These are phyloP conservation scores for Eulemur albifrons DNA, from an alignment of 2,797 vertebrate species.

Conservation along the genomic window DNA sequence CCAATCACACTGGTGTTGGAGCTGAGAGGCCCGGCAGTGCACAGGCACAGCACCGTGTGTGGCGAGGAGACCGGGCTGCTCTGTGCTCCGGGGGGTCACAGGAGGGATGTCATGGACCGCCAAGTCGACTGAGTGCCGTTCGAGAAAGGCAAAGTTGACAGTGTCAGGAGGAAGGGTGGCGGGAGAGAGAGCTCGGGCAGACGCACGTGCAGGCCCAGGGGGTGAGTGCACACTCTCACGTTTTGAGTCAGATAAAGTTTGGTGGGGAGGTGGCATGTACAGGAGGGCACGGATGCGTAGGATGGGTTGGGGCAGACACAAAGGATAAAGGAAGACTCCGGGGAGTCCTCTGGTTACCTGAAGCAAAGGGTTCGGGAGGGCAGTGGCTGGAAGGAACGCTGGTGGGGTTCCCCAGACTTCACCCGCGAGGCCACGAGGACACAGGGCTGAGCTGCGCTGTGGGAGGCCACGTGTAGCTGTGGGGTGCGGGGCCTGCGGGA, in stretches of 20 bases:
- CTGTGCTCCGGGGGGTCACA: background rate
- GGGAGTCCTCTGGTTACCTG: background rate
- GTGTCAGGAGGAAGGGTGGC: background rate
- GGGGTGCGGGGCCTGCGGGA: background rate
- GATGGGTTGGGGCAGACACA: background rate
- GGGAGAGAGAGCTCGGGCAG: too few relatives aligned
- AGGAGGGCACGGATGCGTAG: background rate
- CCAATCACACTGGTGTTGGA: background rate
- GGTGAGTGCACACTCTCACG: rapidly evolving
- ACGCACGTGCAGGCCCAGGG: rapidly evolving
- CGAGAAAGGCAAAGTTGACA: background rate
- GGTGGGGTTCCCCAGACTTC: background rate
- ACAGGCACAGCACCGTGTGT: background rate
- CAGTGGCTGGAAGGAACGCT: background rate
- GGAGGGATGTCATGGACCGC: background rate
- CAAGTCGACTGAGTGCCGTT: background rate
- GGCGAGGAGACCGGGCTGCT: background rate
- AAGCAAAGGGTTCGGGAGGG: background rate
- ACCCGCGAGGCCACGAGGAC: background rate
- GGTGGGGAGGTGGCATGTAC: background rate
- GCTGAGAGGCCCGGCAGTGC: too few relatives aligned
- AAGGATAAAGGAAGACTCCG: background rate
- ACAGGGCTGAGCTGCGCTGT: background rate
- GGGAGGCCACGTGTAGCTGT: background rate
- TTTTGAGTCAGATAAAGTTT: background rate